Evolutionary conservation across 2,113 vertebrate species (phyloP).

Genomic region (Pseudorhombus dupliciocellatus): DNA sequence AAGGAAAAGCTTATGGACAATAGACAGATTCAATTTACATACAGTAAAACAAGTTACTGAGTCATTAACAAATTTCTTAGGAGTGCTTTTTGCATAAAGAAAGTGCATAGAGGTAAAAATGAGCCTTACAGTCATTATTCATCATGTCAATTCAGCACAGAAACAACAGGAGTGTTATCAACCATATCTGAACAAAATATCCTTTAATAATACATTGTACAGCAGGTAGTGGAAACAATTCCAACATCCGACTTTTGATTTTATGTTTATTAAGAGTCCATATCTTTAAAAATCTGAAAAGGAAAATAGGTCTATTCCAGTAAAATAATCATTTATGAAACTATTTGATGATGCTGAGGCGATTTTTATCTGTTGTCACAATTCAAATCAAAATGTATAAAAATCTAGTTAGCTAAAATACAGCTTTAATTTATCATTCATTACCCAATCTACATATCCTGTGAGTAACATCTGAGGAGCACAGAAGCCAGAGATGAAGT

Average conservation of each 20-base stretch:
- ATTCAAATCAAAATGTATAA: slow-evolving; percentile 40
- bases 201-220: slow-evolving; percentile 10
- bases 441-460: background rate
- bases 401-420: slow-evolving; percentile 51
- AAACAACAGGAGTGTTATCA: slow-evolving; percentile 10
- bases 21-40: background rate
- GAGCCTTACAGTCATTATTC: slow-evolving; percentile 17
- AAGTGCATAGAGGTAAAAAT: slow-evolving; percentile 40
- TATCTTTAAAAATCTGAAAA: slow-evolving; percentile 27
- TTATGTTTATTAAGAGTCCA: background rate
- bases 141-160: slow-evolving; percentile 10
- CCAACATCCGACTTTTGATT: slow-evolving; percentile 13
- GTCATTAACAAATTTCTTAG: slow-evolving; percentile 1
- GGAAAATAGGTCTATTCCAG: slow-evolving; percentile 9
- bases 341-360: background rate
- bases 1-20: background rate
- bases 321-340: slow-evolving; percentile 37
- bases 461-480: slow-evolving; percentile 9
- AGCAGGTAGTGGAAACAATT: slow-evolving; percentile 19
- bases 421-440: background rate
- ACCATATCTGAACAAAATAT: slow-evolving; percentile 8
- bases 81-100: slow-evolving; percentile 30
- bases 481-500: slow-evolving; percentile 20
- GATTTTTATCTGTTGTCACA: slow-evolving; percentile 1
- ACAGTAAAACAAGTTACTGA: slow-evolving; percentile 20